Evolutionary conservation across 2,888 invertebrate species (phyloP).

Genomic region (Andrena haemorrhoa): DNA sequence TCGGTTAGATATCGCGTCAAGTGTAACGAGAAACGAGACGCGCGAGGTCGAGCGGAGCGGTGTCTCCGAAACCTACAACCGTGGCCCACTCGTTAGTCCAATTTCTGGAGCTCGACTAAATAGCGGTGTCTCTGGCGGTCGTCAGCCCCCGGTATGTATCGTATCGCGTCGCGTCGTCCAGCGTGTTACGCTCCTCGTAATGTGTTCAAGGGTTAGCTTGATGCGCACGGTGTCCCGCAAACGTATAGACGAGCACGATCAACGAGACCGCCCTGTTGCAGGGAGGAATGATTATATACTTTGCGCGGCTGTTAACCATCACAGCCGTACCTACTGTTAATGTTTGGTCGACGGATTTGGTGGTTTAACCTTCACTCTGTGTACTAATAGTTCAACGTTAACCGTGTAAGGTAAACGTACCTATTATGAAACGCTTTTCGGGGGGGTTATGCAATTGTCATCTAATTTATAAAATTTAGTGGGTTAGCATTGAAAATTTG

Average conservation of each 20-base stretch:
- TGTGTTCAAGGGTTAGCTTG: constrained; percentile 39
- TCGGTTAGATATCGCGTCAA: constrained; percentile 7
- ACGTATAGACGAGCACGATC: constrained; percentile 1
- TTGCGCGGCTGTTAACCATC: background rate
- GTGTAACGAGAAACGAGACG: background rate
- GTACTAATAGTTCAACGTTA: too few species aligned
- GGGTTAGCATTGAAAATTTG: too few species aligned
- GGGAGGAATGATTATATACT: constrained; percentile 24
- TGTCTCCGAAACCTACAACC: constrained; percentile 18
- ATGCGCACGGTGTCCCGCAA: constrained; percentile 10
- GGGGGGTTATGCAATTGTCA: too few species aligned
- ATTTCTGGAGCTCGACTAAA: constrained; percentile 40
- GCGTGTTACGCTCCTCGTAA: constrained; percentile 59
- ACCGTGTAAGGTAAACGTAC: too few species aligned
- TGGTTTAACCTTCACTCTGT: too few species aligned
- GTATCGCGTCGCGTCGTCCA: constrained; percentile 37
- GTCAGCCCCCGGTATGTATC: constrained; percentile 23
- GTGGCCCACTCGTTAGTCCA: constrained; percentile 50
- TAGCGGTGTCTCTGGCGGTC: constrained; percentile 38
- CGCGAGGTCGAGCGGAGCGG: constrained; percentile 9
- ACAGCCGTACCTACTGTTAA: background rate
- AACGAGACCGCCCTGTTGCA: background rate
- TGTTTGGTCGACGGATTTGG: background rate
- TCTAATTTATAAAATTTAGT: too few species aligned
- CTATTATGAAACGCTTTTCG: too few species aligned